These are phyloP conservation scores for Pristionchus pacificus DNA, from an alignment of 1,140 invertebrate species.

Conservation along the genomic window DNA sequence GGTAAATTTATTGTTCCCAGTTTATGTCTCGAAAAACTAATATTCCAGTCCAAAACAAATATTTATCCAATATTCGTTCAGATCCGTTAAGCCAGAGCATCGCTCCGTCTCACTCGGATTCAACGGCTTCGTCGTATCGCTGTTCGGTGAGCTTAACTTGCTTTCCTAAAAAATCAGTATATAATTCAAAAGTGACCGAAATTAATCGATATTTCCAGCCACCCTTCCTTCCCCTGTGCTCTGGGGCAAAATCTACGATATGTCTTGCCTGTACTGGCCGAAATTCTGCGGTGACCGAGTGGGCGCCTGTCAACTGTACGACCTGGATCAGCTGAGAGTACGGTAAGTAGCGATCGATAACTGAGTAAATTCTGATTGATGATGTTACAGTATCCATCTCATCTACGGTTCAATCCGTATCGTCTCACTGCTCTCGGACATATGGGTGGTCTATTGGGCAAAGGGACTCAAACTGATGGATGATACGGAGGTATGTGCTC, in stretches of 20 bases:
- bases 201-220: constrained; percentile 45
- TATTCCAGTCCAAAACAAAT: constrained; percentile 18
- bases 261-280: constrained; percentile 57
- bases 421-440: constrained; percentile 47
- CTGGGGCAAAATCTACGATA: constrained; percentile 58
- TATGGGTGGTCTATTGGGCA: constrained; percentile 50
- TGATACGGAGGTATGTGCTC: too few relatives aligned
- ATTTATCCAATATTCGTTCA: constrained; percentile 26
- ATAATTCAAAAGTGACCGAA: too few relatives aligned
- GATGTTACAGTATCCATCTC: constrained; percentile 42
- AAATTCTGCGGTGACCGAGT: constrained; percentile 42
- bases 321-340: constrained; percentile 44
- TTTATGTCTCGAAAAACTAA: constrained; percentile 7
- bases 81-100: constrained; percentile 52
- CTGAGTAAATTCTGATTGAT: background rate
- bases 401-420: constrained; percentile 49
- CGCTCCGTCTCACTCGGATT: constrained; percentile 55
- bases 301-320: constrained; percentile 58
- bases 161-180: constrained; percentile 10
- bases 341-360: constrained; percentile 19
- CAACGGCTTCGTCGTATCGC: constrained; percentile 53
- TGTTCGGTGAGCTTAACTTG: constrained; percentile 35
- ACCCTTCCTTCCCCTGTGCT: constrained; percentile 59
- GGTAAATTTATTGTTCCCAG: constrained; percentile 27
- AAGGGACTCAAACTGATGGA: constrained; percentile 49